Conservation (phyloP, 2,888 invertebrate genomes). For the Melikaiella ostensackeni region DNA sequence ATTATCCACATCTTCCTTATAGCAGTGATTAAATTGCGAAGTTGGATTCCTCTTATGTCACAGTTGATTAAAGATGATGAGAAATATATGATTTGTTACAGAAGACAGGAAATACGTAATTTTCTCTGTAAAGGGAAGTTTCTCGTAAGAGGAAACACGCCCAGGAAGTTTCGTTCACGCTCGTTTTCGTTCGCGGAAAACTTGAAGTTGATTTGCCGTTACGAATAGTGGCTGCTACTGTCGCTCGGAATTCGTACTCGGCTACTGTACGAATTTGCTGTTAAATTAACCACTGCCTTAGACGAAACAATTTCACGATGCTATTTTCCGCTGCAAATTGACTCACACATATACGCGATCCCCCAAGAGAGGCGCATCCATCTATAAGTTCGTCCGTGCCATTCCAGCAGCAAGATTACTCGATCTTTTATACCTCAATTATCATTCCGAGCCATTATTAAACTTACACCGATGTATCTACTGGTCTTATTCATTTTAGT, state of each 20-base stretch:
- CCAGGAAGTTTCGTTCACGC: slow-evolving; percentile 50
- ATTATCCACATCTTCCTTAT: neutral
- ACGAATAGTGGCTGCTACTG: slow-evolving; percentile 40
- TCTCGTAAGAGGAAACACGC: slow-evolving; percentile 15
- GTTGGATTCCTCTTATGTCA: neutral
- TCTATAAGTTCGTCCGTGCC: slow-evolving; percentile 30
- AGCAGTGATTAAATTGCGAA: neutral
- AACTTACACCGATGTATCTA: slow-evolving; percentile 53
- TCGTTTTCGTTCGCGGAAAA: slow-evolving; percentile 58
- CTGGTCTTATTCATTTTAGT: slow-evolving; percentile 36
- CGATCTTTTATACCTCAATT: slow-evolving; percentile 70
- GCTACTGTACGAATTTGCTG: slow-evolving; percentile 57
- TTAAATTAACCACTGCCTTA: slow-evolving; percentile 66
- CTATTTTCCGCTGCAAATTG: slow-evolving; percentile 67
- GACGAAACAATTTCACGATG: slow-evolving; percentile 68
- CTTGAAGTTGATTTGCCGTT: slow-evolving; percentile 59
- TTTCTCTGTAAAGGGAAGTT: neutral
- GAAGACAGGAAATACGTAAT: slow-evolving; percentile 14
- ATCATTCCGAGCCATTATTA: slow-evolving; percentile 67
- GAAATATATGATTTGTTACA: slow-evolving; percentile 9
- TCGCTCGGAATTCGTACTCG: slow-evolving; percentile 33
- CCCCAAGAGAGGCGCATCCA: slow-evolving; percentile 46
- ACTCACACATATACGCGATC: slow-evolving; percentile 59
- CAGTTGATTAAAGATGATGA: slow-evolving; percentile 17
- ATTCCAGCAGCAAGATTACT: slow-evolving; percentile 59